Conservation (phyloP, 2,113 vertebrate species). For the Podilymbus podiceps region DNA sequence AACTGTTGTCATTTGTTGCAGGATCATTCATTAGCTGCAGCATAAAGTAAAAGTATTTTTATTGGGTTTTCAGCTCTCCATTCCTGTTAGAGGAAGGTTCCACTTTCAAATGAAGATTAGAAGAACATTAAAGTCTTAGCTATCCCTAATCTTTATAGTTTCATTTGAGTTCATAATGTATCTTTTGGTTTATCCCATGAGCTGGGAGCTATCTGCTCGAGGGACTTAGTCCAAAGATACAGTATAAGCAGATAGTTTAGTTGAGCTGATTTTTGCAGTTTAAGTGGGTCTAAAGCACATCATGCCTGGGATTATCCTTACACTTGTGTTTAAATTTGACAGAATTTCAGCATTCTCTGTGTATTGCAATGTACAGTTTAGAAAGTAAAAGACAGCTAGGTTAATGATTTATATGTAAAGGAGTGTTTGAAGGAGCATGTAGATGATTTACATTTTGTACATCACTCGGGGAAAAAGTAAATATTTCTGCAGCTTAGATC, state of each 20-base stretch:
- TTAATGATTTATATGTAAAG: neutral
- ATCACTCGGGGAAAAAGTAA: constrained; percentile 21
- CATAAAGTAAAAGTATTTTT: constrained; percentile 15
- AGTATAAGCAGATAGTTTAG: constrained; percentile 21
- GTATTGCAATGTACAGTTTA: neutral
- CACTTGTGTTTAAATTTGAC: constrained; percentile 11
- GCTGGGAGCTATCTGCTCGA: neutral
- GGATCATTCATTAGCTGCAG: neutral
- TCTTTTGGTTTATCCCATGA: neutral
- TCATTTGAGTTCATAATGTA: neutral
- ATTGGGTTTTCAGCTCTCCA: neutral
- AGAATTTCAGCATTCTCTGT: constrained; percentile 29
- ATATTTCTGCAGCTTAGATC: constrained; percentile 19
- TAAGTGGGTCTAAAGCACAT: constrained; percentile 38
- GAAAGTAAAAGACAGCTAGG: neutral
- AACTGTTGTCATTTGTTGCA: neutral
- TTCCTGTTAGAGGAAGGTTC: neutral
- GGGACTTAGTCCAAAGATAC: constrained; percentile 30
- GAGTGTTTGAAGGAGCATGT: neutral
- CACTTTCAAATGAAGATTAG: constrained; percentile 28
- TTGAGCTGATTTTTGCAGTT: constrained; percentile 52
- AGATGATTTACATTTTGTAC: constrained; percentile 3
- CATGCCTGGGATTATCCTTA: constrained; percentile 42
- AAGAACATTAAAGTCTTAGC: constrained; percentile 23
- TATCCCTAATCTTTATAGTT: constrained; percentile 44